Base-by-base conservation (phyloP, 2,113 vertebrate genomes). In the Cranoglanis bouderius region DNA sequence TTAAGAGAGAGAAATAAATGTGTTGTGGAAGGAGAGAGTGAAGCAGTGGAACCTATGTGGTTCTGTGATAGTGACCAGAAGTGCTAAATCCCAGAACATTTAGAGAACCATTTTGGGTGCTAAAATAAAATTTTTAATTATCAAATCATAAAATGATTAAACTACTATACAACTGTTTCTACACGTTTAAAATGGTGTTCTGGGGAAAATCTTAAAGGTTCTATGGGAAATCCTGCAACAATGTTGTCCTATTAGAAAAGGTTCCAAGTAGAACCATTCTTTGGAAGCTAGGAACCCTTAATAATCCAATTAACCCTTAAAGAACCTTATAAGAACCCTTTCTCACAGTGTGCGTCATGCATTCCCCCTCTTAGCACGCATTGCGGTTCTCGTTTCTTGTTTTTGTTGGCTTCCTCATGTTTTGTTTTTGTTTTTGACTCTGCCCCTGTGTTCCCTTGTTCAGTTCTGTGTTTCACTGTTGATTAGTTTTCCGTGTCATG, bases 1-100 rank as follows among this genome's bases (percentile, higher is more conserved):
- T 92, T 92, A 43, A 89, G 51, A 43, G 19, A 35, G 78, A 75
- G 53, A 84, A 21, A 82, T 55, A n/a, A 18, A 13, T 59, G 43
- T n/a, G 24, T 29, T 16, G 43, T 0, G 19, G 59, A 49, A 19
- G 61, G 6, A 93, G 93, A 75, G 46, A 77, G 55, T 29, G 24
- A 74, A 40, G 19, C 16, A 77, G 74, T 29, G 67, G 14, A 70
- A 35, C 14, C 67, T 19, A 19, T 18, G 18, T 21, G n/a, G 5
- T 70, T 18, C 32, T 2, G 1, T 70, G n/a, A 70, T 16, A 16
- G 61, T 32, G n/a, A 67, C 4, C 65, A 32, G 65, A 70, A 70
- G 26, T 4, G 26, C 29, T 63, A 63, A 57, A 57, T 57, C 55
- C 55, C 18, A 57, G 61, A 70, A 35, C 70, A 9, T 74, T 24